Evolutionary conservation across 1,140 invertebrate genomes (phyloP), one percentile per base, ranked within the genome.

Genomic region (Geopemphigus sp.): DNA sequence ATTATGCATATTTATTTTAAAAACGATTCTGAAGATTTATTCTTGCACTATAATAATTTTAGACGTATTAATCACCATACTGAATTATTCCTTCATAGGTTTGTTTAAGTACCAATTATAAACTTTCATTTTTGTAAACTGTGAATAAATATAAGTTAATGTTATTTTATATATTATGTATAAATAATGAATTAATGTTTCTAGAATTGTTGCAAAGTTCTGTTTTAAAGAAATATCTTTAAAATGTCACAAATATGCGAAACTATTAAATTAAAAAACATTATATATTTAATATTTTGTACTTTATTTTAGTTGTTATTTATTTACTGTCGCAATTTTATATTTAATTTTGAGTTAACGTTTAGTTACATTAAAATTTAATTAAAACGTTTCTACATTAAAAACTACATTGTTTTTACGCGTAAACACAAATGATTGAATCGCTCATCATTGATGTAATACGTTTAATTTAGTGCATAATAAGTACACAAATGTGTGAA

Each of bases 251-350:
- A 15, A 8, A 68, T 15, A 5, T 24, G 32, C 17, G 12, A 68
- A 19, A 68, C 26, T 68, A 45, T 68, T 68, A 68, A 68, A 68
- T 68, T 47, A 68, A 22, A n/a, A 63, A 63, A 32, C 19, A 17
- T 61, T 61, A 63, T 63, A 32, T 11, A 29, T 5, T 50, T 63
- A 1, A 32, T 29, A 15, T 63, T 32, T 32, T 26, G 24, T 61
- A 26, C 26, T 19, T 29, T 61, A 22, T 0, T 61, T 5, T 15
- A 10, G 59, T 29, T 32, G 29, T 63, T 63, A 29, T n/a, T n/a
- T n/a, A 63, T 63, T 63, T 63, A 63, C 17, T 32, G 17, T 11
- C 4, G 10, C 32, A 57, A 24, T 56, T 5, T 45, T 45, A 45
- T 45, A 45, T 45, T n/a, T n/a, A n/a, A n/a, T n/a, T n/a, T n/a